A percentile compares a stretch with the other conserved stretches of the same genome.
phyloP scores from a whole-genome alignment of 2,888 invertebrate species.

The Papilio demoleus region DNA sequence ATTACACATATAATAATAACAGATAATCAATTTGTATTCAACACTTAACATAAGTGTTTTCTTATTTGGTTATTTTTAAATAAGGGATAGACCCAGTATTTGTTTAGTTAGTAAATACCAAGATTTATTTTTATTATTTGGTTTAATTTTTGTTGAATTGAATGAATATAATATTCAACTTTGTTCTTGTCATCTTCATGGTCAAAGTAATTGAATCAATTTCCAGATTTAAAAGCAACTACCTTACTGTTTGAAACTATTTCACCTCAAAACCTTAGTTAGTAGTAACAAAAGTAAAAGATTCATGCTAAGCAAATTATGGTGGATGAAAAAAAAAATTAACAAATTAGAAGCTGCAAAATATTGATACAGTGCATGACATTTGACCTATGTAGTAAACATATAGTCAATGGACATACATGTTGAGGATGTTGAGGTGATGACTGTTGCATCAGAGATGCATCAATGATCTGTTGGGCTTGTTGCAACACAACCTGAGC shows the following conservation, averaged over 20 bases:
- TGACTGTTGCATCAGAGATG: conserved; percentile 81
- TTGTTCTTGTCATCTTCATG: too few species aligned
- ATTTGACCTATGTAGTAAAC: conserved; percentile 45
- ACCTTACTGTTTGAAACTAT: conserved; percentile 8
- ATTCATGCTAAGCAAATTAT: conserved; percentile 44
- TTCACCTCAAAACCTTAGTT: conserved; percentile 20
- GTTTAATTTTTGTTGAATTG: too few species aligned
- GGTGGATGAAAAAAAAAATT: conserved; percentile 33
- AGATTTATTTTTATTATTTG: too few species aligned
- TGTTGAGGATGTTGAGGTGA: conserved; percentile 80
- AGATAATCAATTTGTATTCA: too few species aligned
- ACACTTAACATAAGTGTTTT: background rate
- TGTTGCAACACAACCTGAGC: conserved; percentile 83
- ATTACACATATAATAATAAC: too few species aligned
- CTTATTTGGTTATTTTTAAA: too few species aligned
- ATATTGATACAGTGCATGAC: conserved; percentile 40
- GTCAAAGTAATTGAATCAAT: too few species aligned
- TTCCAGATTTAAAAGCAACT: background rate
- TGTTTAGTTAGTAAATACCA: too few species aligned
- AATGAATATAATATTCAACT: too few species aligned
- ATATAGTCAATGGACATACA: conserved; percentile 72
- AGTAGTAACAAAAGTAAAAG: conserved; percentile 24
- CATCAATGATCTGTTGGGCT: conserved; percentile 82
- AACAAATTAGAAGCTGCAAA: conserved; percentile 39
- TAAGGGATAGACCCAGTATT: too few species aligned